phyloP scores from a whole-genome alignment of 2,888 invertebrate genomes.

The Latheticus oryzae region DNA sequence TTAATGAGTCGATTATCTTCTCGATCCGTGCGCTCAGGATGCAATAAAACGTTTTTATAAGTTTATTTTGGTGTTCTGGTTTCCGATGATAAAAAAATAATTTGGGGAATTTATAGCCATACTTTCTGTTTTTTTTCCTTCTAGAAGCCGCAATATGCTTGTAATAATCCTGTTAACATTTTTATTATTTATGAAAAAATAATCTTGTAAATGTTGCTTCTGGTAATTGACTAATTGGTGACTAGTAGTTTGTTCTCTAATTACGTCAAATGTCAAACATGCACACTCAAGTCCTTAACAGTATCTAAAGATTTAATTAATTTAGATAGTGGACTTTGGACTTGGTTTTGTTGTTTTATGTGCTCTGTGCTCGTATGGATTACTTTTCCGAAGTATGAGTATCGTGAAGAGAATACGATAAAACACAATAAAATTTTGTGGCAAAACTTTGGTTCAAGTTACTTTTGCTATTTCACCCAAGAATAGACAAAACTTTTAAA shows the following conservation, averaged over 20 bases:
- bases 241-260: no score
- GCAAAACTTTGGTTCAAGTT: conserved; percentile 13
- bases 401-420: conserved; percentile 28
- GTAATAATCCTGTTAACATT: background rate
- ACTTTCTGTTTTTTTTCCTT: background rate
- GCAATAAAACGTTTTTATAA: conserved; percentile 15
- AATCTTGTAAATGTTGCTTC: no score
- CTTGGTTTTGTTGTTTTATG: conserved; percentile 11
- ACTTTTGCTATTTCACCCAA: conserved; percentile 16
- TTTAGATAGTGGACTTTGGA: no score
- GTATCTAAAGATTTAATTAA: no score
- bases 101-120: conserved; percentile 6
- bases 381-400: conserved; percentile 9
- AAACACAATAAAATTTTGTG: conserved; percentile 30
- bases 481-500: conserved; percentile 24
- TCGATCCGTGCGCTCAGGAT: no score
- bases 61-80: conserved; percentile 6
- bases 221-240: no score
- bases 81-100: conserved; percentile 19
- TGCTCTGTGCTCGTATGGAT: conserved; percentile 13
- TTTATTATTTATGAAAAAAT: no score
- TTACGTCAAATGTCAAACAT: no score
- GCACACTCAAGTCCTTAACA: no score
- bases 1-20: conserved; percentile 21
- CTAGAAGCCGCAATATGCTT: background rate